These are phyloP conservation scores for Heteractis magnifica DNA, from an alignment of 92 coral and sea anemone genomes.

Conservation along the genomic window DNA sequence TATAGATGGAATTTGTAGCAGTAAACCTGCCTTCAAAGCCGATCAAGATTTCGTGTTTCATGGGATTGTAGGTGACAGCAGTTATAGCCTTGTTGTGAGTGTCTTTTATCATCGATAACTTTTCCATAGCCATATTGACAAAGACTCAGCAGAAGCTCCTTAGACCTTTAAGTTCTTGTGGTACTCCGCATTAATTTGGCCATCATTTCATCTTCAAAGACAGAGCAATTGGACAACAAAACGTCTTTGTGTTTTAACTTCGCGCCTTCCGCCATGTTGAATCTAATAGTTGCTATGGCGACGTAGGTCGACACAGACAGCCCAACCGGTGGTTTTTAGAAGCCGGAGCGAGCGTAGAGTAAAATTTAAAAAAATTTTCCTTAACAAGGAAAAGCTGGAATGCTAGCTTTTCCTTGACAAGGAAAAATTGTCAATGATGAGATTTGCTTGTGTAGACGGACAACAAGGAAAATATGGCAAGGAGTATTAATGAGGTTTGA, in stretches of 20 bases:
- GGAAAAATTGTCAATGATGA: no score
- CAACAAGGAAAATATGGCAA: no score
- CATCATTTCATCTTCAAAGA: not conserved
- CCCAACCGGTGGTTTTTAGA: not conserved
- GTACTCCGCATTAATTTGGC: not conserved
- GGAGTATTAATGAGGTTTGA: no score
- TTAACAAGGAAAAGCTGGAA: no score
- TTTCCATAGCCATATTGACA: slow-evolving; percentile 93
- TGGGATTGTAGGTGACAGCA: slow-evolving; percentile 91
- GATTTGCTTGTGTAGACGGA: no score
- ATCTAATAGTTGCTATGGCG: slow-evolving; percentile 31
- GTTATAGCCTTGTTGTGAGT: slow-evolving; percentile 89
- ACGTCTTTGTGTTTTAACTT: slow-evolving; percentile 37
- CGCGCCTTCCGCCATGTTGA: slow-evolving; percentile 56
- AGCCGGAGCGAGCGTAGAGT: no score
- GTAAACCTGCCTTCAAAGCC: slow-evolving; percentile 91
- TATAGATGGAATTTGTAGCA: not conserved
- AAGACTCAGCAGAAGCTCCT: not conserved
- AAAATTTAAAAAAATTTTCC: no score
- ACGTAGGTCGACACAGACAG: not conserved
- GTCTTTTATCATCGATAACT: slow-evolving; percentile 78
- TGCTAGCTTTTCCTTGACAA: no score
- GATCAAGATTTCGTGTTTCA: slow-evolving; percentile 92
- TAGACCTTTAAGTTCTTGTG: not conserved
- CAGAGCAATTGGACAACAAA: slow-evolving; percentile 40